Percentiles rank a stretch among this genome's conserved stretches.
Conservation (phyloP, 23 tunicate species). For the Oikopleura dioica region DNA sequence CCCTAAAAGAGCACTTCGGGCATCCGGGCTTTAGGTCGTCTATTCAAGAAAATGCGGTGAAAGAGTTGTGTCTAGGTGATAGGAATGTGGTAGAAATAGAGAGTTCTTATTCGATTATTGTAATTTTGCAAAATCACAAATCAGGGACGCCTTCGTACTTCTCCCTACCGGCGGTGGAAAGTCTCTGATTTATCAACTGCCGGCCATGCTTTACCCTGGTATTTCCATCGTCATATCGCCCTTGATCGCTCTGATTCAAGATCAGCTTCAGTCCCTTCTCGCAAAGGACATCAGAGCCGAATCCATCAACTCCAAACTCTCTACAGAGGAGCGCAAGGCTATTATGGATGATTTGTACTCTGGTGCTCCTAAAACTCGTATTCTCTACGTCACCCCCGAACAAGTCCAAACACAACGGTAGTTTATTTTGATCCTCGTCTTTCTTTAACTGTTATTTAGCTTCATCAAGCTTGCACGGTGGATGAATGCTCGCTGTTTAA, state of each 20-base stretch:
- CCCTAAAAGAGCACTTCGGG: background rate
- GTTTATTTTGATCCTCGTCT: background rate
- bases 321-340: slow-evolving; percentile 19
- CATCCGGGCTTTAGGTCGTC: background rate
- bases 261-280: slow-evolving; percentile 42
- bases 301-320: slow-evolving; percentile 72
- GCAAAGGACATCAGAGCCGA: slow-evolving; percentile 24
- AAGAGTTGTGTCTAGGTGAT: background rate
- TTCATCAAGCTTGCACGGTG: slow-evolving; percentile 20
- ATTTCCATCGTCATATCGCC: slow-evolving; percentile 66
- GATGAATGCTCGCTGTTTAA: slow-evolving; percentile 11
- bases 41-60: background rate
- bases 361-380: slow-evolving; percentile 24
- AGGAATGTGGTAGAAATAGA: background rate
- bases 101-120: background rate
- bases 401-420: slow-evolving; percentile 30
- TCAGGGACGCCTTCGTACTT: slow-evolving; percentile 64
- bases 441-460: too few relatives aligned
- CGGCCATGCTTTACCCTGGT: slow-evolving; percentile 42
- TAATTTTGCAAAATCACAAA: background rate
- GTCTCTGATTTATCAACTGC: slow-evolving; percentile 67
- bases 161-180: slow-evolving; percentile 99
- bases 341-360: slow-evolving; percentile 37
- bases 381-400: slow-evolving; percentile 75
- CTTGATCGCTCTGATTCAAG: slow-evolving; percentile 71